phyloP scores from a whole-genome alignment of 2,113 vertebrate species.

The Pampusana beccarii region DNA sequence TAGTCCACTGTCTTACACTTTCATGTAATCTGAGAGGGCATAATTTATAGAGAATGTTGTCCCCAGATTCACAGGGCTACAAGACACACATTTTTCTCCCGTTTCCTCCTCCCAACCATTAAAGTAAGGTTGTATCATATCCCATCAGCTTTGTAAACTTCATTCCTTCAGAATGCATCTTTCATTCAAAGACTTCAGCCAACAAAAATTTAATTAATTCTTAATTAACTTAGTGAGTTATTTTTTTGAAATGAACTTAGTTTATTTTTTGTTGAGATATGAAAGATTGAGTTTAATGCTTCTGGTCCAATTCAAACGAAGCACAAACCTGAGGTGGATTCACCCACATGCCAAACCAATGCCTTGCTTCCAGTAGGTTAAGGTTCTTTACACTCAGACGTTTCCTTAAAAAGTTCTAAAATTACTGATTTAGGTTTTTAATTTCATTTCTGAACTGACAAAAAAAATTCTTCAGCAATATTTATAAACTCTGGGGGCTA shows the following conservation, averaged over 20 bases:
- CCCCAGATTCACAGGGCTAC: neutral
- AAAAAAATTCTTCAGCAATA: neutral
- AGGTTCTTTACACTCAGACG: neutral
- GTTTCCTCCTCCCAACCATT: neutral
- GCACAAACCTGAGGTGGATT: accelerated
- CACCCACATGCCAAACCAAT: neutral
- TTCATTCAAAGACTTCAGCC: neutral
- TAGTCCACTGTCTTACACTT: neutral
- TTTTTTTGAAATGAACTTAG: neutral
- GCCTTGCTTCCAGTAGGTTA: neutral
- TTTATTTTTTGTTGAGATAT: neutral
- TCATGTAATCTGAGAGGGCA: neutral
- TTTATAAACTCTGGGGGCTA: neutral
- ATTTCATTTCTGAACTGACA: neutral
- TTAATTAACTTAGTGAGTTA: neutral
- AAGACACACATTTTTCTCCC: neutral
- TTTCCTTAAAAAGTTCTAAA: neutral
- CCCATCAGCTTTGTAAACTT: neutral
- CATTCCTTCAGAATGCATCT: neutral
- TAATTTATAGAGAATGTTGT: neutral
- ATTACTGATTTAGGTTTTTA: neutral
- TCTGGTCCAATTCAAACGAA: accelerated
- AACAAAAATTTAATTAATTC: neutral
- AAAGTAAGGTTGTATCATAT: neutral
- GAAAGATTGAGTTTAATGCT: neutral